Evolutionary conservation across 2,113 vertebrate species (phyloP), one percentile per base, ranked within the genome.

Genomic region (Hypomesus transpacificus): DNA sequence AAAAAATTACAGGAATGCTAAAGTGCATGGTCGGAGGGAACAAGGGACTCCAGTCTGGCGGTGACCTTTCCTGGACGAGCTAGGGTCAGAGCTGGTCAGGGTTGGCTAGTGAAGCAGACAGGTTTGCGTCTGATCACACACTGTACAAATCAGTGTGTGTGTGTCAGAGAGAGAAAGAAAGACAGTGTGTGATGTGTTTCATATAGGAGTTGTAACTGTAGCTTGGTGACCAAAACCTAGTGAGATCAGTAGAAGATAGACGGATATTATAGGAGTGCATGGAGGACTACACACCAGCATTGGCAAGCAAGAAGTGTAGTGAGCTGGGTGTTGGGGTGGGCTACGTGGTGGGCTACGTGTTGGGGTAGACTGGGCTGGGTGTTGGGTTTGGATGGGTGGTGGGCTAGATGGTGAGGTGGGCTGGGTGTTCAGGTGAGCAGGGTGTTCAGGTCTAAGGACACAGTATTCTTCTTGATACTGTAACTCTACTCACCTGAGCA

Each of bases 41-140:
- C 80, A 85, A 83, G 60, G n/a, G 51, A 11, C 46, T 76, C 53
- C 68, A 76, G 34, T 80, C 13, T 74, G 57, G 24, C 4, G n/a
- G 20, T 53, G 78, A 85, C 71, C 71, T 81, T 83, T 78, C 69
- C 24, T 80, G 63, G 64, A 74, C 57, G 16, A 70, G 66, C 71
- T 76, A 22, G 22, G 65, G 68, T 61, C 46, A 66, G 53, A 13
- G 58, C 28, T 34, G 65, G 70, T 66, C 51, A 67, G 58, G 77
- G 72, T 51, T 73, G 64, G 70, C 59, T 13, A 1, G 14, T 34
- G 34, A 18, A 13, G 51, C 53, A 53, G 46, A 13, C 53, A 4
- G 46, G 73, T 61, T 46, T 26, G 39, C 59, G 61, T 69, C 65
- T 71, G 51, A 62, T 73, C 62, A 57, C 57, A 77, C 14, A 46